Base-by-base conservation (phyloP, 1,140 invertebrate genomes). In the Drosophila nigrodunni region DNA sequence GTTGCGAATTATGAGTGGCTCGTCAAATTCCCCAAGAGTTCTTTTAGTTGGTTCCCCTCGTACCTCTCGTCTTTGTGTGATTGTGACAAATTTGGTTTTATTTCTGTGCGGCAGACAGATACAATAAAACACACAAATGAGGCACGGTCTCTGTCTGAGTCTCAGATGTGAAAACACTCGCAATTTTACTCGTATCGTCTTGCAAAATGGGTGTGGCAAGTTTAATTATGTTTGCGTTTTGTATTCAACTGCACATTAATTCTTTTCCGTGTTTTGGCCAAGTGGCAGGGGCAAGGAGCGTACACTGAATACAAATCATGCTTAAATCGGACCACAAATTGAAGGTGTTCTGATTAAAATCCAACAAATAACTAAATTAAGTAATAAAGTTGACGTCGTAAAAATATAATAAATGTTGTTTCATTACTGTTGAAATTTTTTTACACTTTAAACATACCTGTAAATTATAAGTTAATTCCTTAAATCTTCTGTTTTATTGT, bases 161-260 rank as follows among this genome's bases (percentile, higher is more conserved):
- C 60, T 47, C 57, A 46, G 9, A 35, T 25, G 25, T 44, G 15
- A 44, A 41, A 30, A 34, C 55, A 58, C 67, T 50, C 62, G 55
- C 59, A 64, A 30, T 30, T 30, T 30, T 30, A 30, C 8, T 30
- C 11, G 65, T 60, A 57, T 61, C 30, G 55, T 25, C 55, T 54
- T 41, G 62, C 66, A 47, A 82, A 83, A 66, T 80, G 80, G 74
- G 75, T 71, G 68, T 89, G 83, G 85, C 83, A 89, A 68, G 67
- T 88, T 89, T 88, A 88, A 88, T 88, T 88, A 89, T 88, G 80
- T 83, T 88, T 88, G 85, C 74, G 75, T 89, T 89, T 78, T 78
- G 60, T 78, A 68, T 75, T 69, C 80, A 41, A 46, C 18, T 57
- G 72, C 73, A 80, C 80, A 87, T 74, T 72, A 88, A 83, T 80